A percentile compares a stretch with the other conserved stretches of the same genome.
Conservation (phyloP, 2,888 invertebrate species). For the Himalopsyche tibetana region DNA sequence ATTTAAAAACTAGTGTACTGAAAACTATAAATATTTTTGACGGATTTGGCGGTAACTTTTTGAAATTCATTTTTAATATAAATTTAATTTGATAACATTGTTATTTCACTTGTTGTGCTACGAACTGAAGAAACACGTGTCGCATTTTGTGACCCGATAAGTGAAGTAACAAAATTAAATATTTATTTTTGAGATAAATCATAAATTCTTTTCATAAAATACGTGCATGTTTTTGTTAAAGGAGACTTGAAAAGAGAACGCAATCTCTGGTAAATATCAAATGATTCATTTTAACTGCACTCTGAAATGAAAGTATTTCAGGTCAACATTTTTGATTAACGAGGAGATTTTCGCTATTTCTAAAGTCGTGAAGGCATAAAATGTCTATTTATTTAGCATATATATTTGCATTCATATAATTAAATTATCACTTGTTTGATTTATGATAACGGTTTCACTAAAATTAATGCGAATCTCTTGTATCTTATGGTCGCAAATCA, state of each 20-base stretch:
- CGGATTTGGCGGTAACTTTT: too few species aligned
- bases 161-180: too few species aligned
- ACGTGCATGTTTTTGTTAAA: background rate
- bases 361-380: background rate
- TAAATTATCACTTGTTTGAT: background rate
- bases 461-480: background rate
- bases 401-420: background rate
- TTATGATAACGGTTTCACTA: background rate
- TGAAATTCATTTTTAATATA: too few species aligned
- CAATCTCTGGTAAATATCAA: slow-evolving; percentile 7
- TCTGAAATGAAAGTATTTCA: slow-evolving; percentile 22
- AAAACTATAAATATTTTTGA: too few species aligned
- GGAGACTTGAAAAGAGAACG: slow-evolving; percentile 5
- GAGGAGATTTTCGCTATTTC: slow-evolving; percentile 5
- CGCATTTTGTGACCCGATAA: too few species aligned
- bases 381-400: background rate
- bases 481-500: too few species aligned
- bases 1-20: too few species aligned
- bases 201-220: background rate
- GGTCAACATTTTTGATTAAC: slow-evolving; percentile 10
- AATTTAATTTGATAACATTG: too few species aligned
- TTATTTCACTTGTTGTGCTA: too few species aligned
- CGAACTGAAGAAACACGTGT: too few species aligned
- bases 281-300: slow-evolving; percentile 26
- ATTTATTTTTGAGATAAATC: too few species aligned